A percentile compares a stretch with the other conserved stretches of the same genome.
Conservation (phyloP, 2,113 vertebrate genomes). For the Picathartes gymnocephalus region DNA sequence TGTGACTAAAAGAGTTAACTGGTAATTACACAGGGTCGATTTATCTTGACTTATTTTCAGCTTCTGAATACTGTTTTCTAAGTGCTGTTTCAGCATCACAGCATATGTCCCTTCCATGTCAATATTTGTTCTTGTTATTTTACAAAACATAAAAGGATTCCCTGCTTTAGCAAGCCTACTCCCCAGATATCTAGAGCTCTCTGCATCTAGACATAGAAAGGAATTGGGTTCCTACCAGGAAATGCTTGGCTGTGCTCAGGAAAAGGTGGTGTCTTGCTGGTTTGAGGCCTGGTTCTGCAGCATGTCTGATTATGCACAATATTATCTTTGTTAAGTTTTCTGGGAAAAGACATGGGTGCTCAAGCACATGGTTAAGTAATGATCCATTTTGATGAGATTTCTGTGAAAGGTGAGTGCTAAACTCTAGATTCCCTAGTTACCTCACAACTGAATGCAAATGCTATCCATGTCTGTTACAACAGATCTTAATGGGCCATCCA, state of each 20-base stretch:
- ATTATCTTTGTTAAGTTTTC: neutral
- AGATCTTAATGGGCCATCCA: neutral
- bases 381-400: neutral
- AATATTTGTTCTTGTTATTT: neutral
- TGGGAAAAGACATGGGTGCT: neutral
- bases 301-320: neutral
- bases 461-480: neutral
- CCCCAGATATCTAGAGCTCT: neutral
- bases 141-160: neutral
- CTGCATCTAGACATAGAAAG: neutral
- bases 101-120: neutral
- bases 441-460: neutral
- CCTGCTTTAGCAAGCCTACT: neutral
- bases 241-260: neutral
- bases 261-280: neutral
- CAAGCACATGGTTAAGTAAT: neutral
- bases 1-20: neutral
- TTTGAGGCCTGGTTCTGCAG: neutral
- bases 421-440: neutral
- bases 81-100: neutral
- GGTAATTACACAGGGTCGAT: neutral
- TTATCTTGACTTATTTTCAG: neutral
- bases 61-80: neutral
- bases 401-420: neutral
- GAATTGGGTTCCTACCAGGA: neutral